Evolutionary conservation across 2,113 vertebrate species (phyloP).

Genomic region (Odontesthes bonariensis): DNA sequence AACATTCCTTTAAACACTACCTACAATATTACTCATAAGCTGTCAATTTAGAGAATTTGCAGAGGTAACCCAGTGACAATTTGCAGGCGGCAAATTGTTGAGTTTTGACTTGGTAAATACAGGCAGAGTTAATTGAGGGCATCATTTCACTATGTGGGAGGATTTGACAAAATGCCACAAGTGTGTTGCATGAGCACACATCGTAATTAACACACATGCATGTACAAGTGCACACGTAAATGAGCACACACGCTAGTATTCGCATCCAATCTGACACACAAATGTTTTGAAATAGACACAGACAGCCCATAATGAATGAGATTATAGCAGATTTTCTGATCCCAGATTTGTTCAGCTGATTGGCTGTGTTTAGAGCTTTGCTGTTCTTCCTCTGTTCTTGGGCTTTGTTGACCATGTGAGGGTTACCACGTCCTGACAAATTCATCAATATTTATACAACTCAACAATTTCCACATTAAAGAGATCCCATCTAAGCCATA

Average conservation of each 20-base stretch:
- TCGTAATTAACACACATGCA: conserved; percentile 69
- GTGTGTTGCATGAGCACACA: conserved; percentile 72
- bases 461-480: conserved; percentile 51
- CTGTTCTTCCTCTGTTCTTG: conserved; percentile 28
- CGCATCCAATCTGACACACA: conserved; percentile 23
- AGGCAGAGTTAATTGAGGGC: conserved; percentile 77
- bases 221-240: conserved; percentile 38
- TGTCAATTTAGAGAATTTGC: conserved; percentile 80
- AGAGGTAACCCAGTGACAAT: conserved; percentile 73
- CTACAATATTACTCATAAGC: conserved; percentile 79
- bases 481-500: conserved; percentile 40
- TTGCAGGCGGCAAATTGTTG: conserved; percentile 69
- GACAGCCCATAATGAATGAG: conserved; percentile 52
- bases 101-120: conserved; percentile 76
- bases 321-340: conserved; percentile 57
- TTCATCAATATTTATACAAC: conserved; percentile 36
- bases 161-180: conserved; percentile 73
- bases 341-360: conserved; percentile 54
- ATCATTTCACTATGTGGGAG: conserved; percentile 69
- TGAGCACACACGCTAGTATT: conserved; percentile 13
- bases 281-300: conserved; percentile 38
- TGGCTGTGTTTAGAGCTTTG: conserved; percentile 33
- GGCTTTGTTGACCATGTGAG: conserved; percentile 27
- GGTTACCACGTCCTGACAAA: conserved; percentile 9
- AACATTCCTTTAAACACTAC: conserved; percentile 72